These are phyloP conservation scores for Phyllotis vaccarum DNA, from an alignment of 2,797 vertebrate genomes.

Conservation along the genomic window DNA sequence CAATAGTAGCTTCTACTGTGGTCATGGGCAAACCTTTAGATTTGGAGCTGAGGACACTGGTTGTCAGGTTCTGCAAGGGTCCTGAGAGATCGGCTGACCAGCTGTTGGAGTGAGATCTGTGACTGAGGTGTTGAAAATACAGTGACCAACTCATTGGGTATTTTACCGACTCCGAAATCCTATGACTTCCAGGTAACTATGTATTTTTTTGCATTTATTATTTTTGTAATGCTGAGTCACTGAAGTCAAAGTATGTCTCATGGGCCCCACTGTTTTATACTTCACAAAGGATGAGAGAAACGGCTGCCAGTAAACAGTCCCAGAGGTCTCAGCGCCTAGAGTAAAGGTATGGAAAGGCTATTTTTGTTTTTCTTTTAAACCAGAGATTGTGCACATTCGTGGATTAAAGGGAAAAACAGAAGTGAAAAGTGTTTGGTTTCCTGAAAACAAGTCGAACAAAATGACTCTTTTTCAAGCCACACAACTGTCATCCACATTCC, in stretches of 20 bases:
- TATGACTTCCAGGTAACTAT: neutral
- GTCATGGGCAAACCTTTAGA: neutral
- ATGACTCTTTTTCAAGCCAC: neutral
- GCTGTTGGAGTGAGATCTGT: neutral
- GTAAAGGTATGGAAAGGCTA: neutral
- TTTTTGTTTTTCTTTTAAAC: conserved; percentile 17
- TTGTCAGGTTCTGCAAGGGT: neutral
- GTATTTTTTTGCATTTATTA: neutral
- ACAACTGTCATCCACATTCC: too few species aligned
- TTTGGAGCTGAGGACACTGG: neutral
- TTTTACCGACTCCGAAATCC: neutral
- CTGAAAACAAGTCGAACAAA: neutral
- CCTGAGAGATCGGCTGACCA: neutral
- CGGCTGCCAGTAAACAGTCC: neutral
- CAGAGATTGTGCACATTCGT: neutral
- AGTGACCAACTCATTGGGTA: too few species aligned
- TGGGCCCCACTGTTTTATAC: neutral
- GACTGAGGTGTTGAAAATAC: neutral
- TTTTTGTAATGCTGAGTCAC: neutral
- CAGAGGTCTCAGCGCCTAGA: neutral
- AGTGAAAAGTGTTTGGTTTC: neutral
- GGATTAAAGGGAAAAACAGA: neutral
- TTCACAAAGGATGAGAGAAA: neutral
- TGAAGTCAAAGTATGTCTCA: too few species aligned
- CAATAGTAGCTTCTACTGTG: neutral